These are phyloP conservation scores for Ophion obscuratus DNA, from an alignment of 2,888 invertebrate genomes.

Conservation along the genomic window DNA sequence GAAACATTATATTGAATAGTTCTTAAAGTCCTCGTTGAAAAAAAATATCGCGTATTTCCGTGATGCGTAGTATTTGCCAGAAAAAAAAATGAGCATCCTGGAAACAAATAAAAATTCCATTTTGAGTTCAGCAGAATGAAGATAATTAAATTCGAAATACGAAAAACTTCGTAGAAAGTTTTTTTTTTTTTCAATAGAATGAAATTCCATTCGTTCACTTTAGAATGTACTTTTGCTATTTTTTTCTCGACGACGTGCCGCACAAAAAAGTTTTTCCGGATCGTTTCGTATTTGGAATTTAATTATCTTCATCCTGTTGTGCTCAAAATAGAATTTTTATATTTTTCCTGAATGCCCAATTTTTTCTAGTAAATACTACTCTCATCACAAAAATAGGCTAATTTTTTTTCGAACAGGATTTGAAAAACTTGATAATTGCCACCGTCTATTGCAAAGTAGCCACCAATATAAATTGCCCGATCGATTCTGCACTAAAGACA, in stretches of 20 bases:
- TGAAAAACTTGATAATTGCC: neutral
- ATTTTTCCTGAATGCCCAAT: neutral
- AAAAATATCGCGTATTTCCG: neutral
- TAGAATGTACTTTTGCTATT: neutral
- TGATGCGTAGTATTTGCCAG: neutral
- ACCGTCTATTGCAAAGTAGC: neutral
- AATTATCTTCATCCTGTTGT: neutral
- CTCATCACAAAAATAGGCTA: neutral
- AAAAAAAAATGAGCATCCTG: neutral
- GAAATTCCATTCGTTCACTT: neutral
- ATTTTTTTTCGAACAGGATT: neutral
- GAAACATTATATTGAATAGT: no score
- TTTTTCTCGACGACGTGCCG: neutral
- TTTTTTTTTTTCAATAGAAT: neutral
- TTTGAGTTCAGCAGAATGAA: neutral
- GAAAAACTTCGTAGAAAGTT: neutral
- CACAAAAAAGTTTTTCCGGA: neutral
- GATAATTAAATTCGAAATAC: neutral
- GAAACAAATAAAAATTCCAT: neutral
- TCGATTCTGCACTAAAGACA: conserved; percentile 46
- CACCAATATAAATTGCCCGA: conserved; percentile 38
- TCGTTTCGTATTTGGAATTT: neutral
- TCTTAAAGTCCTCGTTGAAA: no score
- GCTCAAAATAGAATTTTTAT: neutral
- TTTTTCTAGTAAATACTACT: neutral